A percentile compares a stretch with the other conserved stretches of the same genome.
Evolutionary conservation across 1,140 invertebrate genomes (phyloP).

Genomic region (Lamellibrachia luymesi): DNA sequence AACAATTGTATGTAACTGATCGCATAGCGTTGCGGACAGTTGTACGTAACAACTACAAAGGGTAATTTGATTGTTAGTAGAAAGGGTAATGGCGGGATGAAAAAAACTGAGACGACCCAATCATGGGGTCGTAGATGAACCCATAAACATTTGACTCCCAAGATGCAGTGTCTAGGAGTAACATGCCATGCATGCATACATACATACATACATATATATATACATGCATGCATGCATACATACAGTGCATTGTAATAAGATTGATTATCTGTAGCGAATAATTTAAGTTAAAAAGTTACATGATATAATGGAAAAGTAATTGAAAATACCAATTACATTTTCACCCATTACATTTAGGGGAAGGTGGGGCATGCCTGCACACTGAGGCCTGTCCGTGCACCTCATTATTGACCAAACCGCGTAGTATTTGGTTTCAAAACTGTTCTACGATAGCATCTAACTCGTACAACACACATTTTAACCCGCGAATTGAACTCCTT

Average conservation of each 20-base stretch:
- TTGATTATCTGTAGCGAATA: too few species aligned
- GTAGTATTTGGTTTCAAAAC: too few species aligned
- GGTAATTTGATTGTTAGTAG: neutral
- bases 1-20: too few species aligned
- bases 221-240: constrained; percentile 12
- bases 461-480: neutral
- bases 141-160: neutral
- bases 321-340: too few species aligned
- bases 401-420: too few species aligned
- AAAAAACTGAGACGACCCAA: neutral
- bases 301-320: too few species aligned
- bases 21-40: neutral
- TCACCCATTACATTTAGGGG: too few species aligned
- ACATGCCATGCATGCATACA: neutral
- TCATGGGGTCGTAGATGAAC: neutral
- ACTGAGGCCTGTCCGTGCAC: too few species aligned
- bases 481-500: too few species aligned
- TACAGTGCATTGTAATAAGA: neutral
- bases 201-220: constrained; percentile 7
- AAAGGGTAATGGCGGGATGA: neutral
- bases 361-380: too few species aligned
- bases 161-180: too few species aligned
- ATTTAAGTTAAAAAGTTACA: too few species aligned
- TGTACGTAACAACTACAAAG: neutral
- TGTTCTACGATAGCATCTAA: neutral